Evolutionary conservation across 2,797 vertebrate species (phyloP).

Genomic region (Mycteria americana): DNA sequence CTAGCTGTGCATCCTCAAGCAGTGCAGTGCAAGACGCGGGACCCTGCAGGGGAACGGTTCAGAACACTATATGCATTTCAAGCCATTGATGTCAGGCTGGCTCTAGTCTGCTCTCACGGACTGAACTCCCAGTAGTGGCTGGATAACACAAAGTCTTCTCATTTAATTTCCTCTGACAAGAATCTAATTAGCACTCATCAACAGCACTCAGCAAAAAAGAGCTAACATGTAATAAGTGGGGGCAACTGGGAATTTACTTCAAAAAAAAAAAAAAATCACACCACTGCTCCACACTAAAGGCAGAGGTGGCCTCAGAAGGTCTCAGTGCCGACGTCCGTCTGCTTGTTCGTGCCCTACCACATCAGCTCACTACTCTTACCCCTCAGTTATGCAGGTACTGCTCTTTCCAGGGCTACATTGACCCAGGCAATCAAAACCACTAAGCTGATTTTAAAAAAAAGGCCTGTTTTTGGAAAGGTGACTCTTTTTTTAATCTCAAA

Average conservation of each 20-base stretch:
- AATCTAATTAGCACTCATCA: not conserved
- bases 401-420: not conserved
- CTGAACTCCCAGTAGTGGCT: not conserved
- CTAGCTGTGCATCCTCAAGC: not conserved
- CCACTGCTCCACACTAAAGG: not conserved
- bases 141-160: not conserved
- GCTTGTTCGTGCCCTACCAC: not conserved
- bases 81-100: rapidly evolving
- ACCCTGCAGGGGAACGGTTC: rapidly evolving
- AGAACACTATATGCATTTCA: not conserved
- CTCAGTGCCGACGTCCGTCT: not conserved
- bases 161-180: not conserved
- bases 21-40: rapidly evolving
- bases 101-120: not conserved
- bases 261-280: not conserved
- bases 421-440: not conserved
- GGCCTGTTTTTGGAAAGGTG: no score
- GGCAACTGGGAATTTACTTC: not conserved
- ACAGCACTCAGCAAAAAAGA: not conserved
- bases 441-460: not conserved
- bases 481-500: not conserved
- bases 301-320: not conserved
- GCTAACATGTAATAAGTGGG: rapidly evolving
- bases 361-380: not conserved
- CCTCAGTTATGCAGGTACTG: not conserved